Conservation (phyloP, 1,140 invertebrate species). For the Cotesia chilonis region DNA sequence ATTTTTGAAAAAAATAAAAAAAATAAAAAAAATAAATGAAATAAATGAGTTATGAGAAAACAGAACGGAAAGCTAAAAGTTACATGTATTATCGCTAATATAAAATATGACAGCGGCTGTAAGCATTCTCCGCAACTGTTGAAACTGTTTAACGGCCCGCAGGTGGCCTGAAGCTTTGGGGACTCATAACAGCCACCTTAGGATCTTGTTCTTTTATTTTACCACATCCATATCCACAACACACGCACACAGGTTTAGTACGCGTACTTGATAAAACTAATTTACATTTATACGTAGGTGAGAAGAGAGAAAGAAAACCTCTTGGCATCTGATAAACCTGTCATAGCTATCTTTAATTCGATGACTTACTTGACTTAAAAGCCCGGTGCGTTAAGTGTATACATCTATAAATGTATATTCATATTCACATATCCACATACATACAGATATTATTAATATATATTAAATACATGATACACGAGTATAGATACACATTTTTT, state of each 20-base stretch:
- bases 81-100: constrained; percentile 59
- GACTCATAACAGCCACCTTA: constrained; percentile 31
- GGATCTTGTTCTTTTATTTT: constrained; percentile 38
- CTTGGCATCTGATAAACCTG: constrained; percentile 56
- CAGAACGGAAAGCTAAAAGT: constrained; percentile 11
- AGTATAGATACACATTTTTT: constrained; percentile 14
- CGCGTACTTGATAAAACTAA: constrained; percentile 29
- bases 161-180: constrained; percentile 44
- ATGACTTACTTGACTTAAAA: constrained; percentile 49
- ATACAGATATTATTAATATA: too few species aligned
- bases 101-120: constrained; percentile 60
- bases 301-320: constrained; percentile 25
- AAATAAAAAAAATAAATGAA: constrained; percentile 13
- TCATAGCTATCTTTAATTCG: constrained; percentile 51
- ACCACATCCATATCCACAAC: constrained; percentile 10
- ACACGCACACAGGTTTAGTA: not conserved
- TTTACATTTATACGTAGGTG: constrained; percentile 40
- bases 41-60: constrained; percentile 18
- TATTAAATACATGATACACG: too few species aligned
- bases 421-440: too few species aligned
- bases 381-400: constrained; percentile 24
- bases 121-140: constrained; percentile 48
- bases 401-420: too few species aligned
- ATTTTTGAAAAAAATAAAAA: not conserved
- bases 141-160: constrained; percentile 54